Evolutionary conservation across 2,113 vertebrate genomes (phyloP).

Genomic region (Lates calcarifer): DNA sequence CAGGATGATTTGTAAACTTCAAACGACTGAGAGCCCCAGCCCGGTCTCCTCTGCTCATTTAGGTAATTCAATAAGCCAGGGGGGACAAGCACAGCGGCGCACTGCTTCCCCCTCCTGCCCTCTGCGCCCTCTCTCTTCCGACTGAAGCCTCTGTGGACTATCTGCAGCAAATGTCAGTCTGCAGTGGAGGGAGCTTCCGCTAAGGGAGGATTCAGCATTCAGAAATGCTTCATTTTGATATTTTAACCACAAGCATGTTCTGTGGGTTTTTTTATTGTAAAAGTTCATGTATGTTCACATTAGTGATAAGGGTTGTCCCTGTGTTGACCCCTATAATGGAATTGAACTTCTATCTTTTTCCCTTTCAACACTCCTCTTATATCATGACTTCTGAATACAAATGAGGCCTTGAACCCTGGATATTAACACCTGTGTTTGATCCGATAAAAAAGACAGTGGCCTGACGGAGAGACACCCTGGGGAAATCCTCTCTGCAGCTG

Average conservation of each 20-base stretch:
- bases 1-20: constrained; percentile 86
- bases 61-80: constrained; percentile 85
- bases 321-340: neutral
- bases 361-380: neutral
- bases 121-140: constrained; percentile 74
- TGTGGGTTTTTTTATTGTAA: neutral
- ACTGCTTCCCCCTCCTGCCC: constrained; percentile 71
- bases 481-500: constrained; percentile 60
- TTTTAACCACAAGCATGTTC: neutral
- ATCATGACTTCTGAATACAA: constrained; percentile 40
- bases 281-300: constrained; percentile 12
- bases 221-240: constrained; percentile 21
- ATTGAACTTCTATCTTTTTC: neutral
- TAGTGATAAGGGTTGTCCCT: neutral
- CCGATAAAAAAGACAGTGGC: constrained; percentile 50
- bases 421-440: constrained; percentile 44
- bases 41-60: constrained; percentile 83
- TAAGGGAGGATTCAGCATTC: constrained; percentile 22
- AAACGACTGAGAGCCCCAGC: constrained; percentile 80
- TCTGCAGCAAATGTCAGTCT: constrained; percentile 78
- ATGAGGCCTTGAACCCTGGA: constrained; percentile 18
- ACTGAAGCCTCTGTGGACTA: constrained; percentile 76
- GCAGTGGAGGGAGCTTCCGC: constrained; percentile 47
- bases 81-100: constrained; percentile 74
- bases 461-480: constrained; percentile 45